Evolutionary conservation across 2,888 invertebrate species (phyloP).

Genomic region (Clitarchus hookeri): DNA sequence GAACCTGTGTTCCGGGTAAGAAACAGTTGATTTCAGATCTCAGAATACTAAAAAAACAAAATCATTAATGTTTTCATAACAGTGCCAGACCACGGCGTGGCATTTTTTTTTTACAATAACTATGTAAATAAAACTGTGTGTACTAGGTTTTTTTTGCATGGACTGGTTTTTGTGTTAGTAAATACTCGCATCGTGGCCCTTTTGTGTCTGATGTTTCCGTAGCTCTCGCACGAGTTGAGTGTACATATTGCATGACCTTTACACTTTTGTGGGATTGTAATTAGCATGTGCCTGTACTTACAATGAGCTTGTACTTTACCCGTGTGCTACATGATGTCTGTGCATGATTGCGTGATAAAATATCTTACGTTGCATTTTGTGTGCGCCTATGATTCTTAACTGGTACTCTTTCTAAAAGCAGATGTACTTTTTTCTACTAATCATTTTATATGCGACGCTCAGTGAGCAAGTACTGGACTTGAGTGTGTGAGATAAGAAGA

Average conservation of each 20-base stretch:
- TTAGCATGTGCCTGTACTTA: not conserved
- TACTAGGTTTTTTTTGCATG: not conserved
- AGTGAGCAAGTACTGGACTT: too few species aligned
- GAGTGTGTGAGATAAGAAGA: too few species aligned
- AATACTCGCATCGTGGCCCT: not conserved
- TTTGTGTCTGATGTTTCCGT: not conserved
- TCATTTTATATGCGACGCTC: too few species aligned
- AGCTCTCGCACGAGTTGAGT: not conserved
- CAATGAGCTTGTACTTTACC: not conserved
- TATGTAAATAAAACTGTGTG: not conserved
- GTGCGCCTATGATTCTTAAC: slow-evolving; percentile 4
- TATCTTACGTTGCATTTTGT: not conserved
- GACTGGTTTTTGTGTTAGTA: not conserved
- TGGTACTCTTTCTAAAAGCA: too few species aligned
- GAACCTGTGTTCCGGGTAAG: slow-evolving; percentile 66
- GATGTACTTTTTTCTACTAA: too few species aligned
- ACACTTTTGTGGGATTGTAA: not conserved
- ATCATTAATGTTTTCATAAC: slow-evolving; percentile 17
- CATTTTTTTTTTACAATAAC: not conserved
- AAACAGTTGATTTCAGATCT: slow-evolving; percentile 35
- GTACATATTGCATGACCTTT: not conserved
- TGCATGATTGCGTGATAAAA: not conserved
- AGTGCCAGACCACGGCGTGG: not conserved
- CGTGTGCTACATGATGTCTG: not conserved
- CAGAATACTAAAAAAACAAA: slow-evolving; percentile 18